A percentile compares a stretch with the other conserved stretches of the same genome.
phyloP scores from a whole-genome alignment of 2,888 invertebrate genomes.

The Acleris cristana region DNA sequence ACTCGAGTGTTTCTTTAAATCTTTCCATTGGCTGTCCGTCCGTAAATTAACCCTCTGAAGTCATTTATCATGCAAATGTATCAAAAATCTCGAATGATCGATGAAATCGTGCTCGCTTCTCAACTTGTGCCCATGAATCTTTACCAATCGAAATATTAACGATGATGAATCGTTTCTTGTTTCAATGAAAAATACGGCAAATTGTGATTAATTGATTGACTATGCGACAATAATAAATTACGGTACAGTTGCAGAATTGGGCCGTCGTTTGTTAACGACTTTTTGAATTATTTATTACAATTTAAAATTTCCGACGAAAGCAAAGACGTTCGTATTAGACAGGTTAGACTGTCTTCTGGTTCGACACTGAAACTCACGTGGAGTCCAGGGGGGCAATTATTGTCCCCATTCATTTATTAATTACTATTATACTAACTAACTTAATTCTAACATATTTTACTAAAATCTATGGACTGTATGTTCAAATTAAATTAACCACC shows the following conservation, averaged over 20 bases:
- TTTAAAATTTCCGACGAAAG: no score
- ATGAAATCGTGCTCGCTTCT: slow-evolving; percentile 44
- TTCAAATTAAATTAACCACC: no score
- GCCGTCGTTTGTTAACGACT: slow-evolving; percentile 15
- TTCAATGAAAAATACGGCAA: slow-evolving; percentile 35
- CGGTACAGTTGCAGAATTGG: slow-evolving; percentile 17
- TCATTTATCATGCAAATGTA: slow-evolving; percentile 52
- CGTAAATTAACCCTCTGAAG: slow-evolving; percentile 4
- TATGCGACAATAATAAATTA: slow-evolving; percentile 34
- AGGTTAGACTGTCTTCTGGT: no score
- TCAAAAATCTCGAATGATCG: slow-evolving; percentile 49
- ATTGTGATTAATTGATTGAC: slow-evolving; percentile 37
- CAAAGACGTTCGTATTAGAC: no score
- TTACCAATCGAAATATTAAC: slow-evolving; percentile 44
- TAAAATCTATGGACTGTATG: no score
- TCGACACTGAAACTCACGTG: no score
- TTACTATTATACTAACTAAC: no score
- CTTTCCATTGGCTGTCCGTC: slow-evolving; percentile 3
- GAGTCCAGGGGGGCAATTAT: no score
- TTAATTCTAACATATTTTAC: no score
- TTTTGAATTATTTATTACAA: slow-evolving; percentile 4
- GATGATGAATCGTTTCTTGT: slow-evolving; percentile 40
- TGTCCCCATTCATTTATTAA: no score
- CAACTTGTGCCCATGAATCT: slow-evolving; percentile 47
- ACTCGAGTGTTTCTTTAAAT: background rate